Evolutionary conservation across 2,888 invertebrate genomes (phyloP).

Genomic region (Drosophila quinaria): DNA sequence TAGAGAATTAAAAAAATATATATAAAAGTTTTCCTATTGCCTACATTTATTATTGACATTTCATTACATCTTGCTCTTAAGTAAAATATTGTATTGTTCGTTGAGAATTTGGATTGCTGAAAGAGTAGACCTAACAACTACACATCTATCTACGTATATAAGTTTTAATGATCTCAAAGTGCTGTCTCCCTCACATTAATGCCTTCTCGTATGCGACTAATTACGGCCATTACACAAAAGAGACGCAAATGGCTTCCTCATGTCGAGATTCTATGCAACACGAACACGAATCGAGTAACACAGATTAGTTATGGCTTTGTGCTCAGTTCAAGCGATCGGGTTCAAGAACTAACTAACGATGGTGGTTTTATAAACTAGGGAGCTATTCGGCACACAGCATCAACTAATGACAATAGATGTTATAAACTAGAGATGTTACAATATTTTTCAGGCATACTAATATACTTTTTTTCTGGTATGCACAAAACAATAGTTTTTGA

Average conservation of each 20-base stretch:
- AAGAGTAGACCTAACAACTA: background rate
- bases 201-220: conserved; percentile 40
- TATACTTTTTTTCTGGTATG: background rate
- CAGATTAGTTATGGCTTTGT: conserved; percentile 57
- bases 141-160: background rate
- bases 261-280: conserved; percentile 48
- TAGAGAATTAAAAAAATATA: background rate
- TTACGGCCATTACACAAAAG: conserved; percentile 58
- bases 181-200: conserved; percentile 40
- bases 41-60: background rate
- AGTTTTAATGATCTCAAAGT: conserved; percentile 32
- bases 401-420: conserved; percentile 20
- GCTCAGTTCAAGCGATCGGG: conserved; percentile 53
- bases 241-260: conserved; percentile 58
- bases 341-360: conserved; percentile 70
- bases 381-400: conserved; percentile 8
- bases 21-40: background rate
- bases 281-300: conserved; percentile 46
- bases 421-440: conserved; percentile 12
- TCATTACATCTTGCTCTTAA: background rate
- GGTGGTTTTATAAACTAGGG: conserved; percentile 18
- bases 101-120: background rate
- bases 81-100: background rate
- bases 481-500: background rate
- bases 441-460: background rate